phyloP scores from a whole-genome alignment of 2,113 vertebrate species.

The Sinocyclocheilus grahami region DNA sequence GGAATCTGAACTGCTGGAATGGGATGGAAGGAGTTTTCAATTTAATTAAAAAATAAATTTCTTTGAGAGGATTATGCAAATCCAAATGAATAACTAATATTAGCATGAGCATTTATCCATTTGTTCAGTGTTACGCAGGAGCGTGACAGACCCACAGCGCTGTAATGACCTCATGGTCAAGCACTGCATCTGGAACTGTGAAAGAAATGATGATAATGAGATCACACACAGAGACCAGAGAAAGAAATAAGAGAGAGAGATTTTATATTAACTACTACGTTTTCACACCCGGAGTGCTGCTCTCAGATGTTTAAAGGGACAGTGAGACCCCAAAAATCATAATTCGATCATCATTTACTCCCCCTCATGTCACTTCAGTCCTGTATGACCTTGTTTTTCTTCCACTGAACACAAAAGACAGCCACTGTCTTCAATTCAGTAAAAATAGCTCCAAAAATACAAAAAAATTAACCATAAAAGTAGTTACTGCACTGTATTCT shows the following conservation, averaged over 20 bases:
- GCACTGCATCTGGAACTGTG: neutral
- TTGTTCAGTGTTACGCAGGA: neutral
- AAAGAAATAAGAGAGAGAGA: neutral
- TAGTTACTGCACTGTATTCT: neutral
- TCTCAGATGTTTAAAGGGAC: neutral
- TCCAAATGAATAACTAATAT: slow-evolving; percentile 43
- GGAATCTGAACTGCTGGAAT: slow-evolving; percentile 13
- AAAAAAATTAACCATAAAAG: neutral
- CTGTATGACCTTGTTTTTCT: neutral
- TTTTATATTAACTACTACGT: neutral
- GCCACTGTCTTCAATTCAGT: neutral
- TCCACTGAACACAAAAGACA: neutral
- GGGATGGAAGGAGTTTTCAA: slow-evolving; percentile 36
- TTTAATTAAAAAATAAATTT: slow-evolving; percentile 55
- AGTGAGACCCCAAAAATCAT: neutral
- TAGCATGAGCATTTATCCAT: slow-evolving; percentile 36
- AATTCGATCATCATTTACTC: neutral
- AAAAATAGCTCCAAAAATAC: neutral
- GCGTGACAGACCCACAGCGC: slow-evolving; percentile 30
- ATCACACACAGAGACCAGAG: neutral
- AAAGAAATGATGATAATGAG: neutral
- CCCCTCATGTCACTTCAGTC: neutral
- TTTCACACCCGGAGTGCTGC: neutral
- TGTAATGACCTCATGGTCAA: slow-evolving; percentile 37
- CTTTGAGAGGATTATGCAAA: slow-evolving; percentile 48